phyloP scores from a whole-genome alignment of 1,140 invertebrate species.

The Bombus sibiricus region DNA sequence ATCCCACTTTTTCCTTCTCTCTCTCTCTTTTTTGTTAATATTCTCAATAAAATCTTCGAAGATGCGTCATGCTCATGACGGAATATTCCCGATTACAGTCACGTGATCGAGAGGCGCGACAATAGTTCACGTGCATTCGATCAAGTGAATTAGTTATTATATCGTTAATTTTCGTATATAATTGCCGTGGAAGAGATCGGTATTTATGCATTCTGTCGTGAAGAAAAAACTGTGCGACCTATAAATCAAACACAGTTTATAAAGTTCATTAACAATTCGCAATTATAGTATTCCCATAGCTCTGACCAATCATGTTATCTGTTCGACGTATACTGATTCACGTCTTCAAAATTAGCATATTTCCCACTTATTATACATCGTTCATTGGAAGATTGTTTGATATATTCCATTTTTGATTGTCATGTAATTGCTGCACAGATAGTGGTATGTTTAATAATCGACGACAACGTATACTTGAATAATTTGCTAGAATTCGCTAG shows the following conservation, averaged over 20 bases:
- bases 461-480: background rate
- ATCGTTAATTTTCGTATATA: background rate
- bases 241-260: background rate
- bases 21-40: background rate
- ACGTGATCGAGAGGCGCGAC: background rate
- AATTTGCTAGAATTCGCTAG: background rate
- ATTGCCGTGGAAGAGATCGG: no score
- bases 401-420: background rate
- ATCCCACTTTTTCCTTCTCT: background rate
- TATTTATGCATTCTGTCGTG: no score
- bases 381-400: background rate
- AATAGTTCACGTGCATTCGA: background rate
- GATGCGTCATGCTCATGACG: background rate
- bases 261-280: background rate
- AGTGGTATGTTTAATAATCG: background rate
- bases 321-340: background rate
- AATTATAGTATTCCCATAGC: background rate
- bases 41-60: background rate
- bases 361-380: background rate
- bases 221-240: background rate
- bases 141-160: background rate
- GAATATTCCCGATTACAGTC: slow-evolving; percentile 8
- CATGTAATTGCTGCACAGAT: background rate
- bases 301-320: background rate
- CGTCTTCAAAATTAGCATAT: background rate